Evolutionary conservation across 2,888 invertebrate genomes (phyloP), one percentile per base, ranked within the genome.

Genomic region (Marronus borbonicus): DNA sequence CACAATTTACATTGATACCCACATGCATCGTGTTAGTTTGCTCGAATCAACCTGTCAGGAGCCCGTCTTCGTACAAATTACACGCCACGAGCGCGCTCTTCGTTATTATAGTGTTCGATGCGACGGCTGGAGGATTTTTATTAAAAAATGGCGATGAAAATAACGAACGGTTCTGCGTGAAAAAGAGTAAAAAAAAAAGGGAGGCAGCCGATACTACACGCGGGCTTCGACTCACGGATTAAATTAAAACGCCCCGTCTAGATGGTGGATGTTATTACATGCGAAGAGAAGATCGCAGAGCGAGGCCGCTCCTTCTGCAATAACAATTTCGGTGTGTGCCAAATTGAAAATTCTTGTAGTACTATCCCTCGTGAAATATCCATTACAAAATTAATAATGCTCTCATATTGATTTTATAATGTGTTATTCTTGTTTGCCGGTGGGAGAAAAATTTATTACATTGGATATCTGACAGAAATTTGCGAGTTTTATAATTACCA

Each of bases 261-360:
- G 80, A 77, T 80, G 80, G 78, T 79, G 79, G 83, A 44, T 84
- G 83, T 82, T 82, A 82, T 80, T 83, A 83, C 82, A 82, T 64
- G 55, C 55, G 70, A 49, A 70, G 62, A 70, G 68, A 82, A 81
- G 55, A 17, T n/a, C 17, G 44, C 17, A 55, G 4, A 55, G 82
- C 83, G 84, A 83, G 84, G 83, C 84, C 83, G 83, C 82, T 82
- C 82, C 84, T 83, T 83, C 84, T 82, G 80, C 82, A 81, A 83
- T 80, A 76, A 79, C 82, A 82, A 83, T 81, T 76, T 74, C 65
- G 76, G 52, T 55, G 76, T 78, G 81, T 78, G 81, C 83, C 84
- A 86, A 86, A 86, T 86, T 86, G 86, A 86, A 86, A 86, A 86
- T 86, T 85, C 85, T 85, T 85, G 86, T 86, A 85, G 83, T 84